Conservation (phyloP, 2,797 vertebrate species). For the Helostoma temminkii region DNA sequence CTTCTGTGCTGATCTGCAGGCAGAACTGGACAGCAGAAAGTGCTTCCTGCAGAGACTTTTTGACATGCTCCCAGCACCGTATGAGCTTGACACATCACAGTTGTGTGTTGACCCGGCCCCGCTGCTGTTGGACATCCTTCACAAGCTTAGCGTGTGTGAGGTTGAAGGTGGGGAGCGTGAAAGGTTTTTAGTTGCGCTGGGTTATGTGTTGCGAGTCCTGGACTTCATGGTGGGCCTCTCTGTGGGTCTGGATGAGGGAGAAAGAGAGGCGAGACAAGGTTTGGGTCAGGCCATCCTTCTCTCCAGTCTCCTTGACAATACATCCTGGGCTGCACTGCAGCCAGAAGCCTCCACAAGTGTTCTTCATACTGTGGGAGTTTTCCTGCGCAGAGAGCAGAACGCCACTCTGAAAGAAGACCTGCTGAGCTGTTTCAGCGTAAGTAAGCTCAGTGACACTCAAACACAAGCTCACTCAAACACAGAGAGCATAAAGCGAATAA, state of each 20-base stretch:
- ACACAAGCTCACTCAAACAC: conserved; percentile 18
- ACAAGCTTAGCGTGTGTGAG: conserved; percentile 86
- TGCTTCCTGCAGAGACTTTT: conserved; percentile 90
- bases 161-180: conserved; percentile 82
- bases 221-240: conserved; percentile 89
- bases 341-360: conserved; percentile 86
- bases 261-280: conserved; percentile 86
- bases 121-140: conserved; percentile 84
- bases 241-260: conserved; percentile 82
- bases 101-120: conserved; percentile 87
- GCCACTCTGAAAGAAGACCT: conserved; percentile 86
- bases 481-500: conserved; percentile 35
- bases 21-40: conserved; percentile 73
- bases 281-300: conserved; percentile 91
- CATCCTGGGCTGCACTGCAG: conserved; percentile 86
- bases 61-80: conserved; percentile 85
- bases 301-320: conserved; percentile 91
- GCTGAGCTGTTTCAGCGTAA: conserved; percentile 92
- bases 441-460: conserved; percentile 54
- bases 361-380: conserved; percentile 87
- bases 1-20: conserved; percentile 77
- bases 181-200: conserved; percentile 83
- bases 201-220: conserved; percentile 88
- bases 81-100: conserved; percentile 85
- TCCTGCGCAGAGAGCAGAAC: conserved; percentile 85